Percentiles rank a stretch among this genome's conserved stretches.
Evolutionary conservation across 1,140 invertebrate genomes (phyloP).

Genomic region (Luehdorfia chinensis): DNA sequence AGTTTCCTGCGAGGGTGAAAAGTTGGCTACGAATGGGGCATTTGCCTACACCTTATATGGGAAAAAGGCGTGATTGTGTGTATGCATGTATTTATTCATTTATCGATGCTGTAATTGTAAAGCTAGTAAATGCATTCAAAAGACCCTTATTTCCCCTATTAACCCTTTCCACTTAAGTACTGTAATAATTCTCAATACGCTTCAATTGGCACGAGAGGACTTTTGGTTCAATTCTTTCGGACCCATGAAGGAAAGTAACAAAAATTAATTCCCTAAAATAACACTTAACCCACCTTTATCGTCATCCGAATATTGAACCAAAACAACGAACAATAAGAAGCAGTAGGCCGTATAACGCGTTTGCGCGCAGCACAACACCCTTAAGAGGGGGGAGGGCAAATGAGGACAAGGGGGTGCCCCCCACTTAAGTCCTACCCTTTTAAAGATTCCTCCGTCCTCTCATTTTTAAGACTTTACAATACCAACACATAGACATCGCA

Average conservation of each 20-base stretch:
- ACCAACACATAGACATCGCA: slow-evolving; percentile 56
- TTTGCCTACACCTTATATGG: too few species aligned
- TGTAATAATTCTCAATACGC: too few species aligned
- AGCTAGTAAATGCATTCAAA: too few species aligned
- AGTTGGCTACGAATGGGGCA: too few species aligned
- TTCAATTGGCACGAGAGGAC: too few species aligned
- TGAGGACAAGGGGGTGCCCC: slow-evolving; percentile 35
- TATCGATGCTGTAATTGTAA: too few species aligned
- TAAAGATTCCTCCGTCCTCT: slow-evolving; percentile 72
- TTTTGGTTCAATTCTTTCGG: too few species aligned
- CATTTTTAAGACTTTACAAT: slow-evolving; percentile 77
- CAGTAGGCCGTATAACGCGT: slow-evolving; percentile 62
- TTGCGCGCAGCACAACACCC: slow-evolving; percentile 41
- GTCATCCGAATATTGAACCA: slow-evolving; percentile 64
- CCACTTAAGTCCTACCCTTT: slow-evolving; percentile 74
- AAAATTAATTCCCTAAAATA: slow-evolving; percentile 53
- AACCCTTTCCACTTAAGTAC: too few species aligned
- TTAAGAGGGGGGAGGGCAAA: slow-evolving; percentile 17
- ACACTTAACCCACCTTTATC: slow-evolving; percentile 65
- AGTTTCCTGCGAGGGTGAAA: too few species aligned
- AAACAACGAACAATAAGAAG: slow-evolving; percentile 65
- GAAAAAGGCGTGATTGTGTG: too few species aligned
- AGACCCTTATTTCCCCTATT: too few species aligned
- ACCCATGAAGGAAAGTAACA: slow-evolving; percentile 6
- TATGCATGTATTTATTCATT: too few species aligned